Base-by-base conservation (phyloP, 2,797 vertebrate species). In the Chaetodon trifasciatus region DNA sequence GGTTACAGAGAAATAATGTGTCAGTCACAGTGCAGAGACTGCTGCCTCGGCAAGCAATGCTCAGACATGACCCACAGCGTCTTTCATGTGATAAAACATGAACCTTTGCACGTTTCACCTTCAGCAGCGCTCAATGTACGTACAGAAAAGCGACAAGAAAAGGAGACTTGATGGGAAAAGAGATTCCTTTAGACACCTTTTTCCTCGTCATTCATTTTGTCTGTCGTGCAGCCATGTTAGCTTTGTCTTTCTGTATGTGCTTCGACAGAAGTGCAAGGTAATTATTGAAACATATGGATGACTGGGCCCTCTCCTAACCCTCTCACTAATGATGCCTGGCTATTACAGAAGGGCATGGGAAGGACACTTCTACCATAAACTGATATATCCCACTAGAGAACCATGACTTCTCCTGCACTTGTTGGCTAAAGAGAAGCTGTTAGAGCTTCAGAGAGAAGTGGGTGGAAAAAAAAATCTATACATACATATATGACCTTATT, bases 1-100 rank as follows among this genome's bases (percentile, higher is more conserved):
- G 73, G 81, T 84, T 91, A 90, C 67, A 85, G 90, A 91, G 94
- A 97, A 97, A 96, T 94, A 92, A 95, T 85, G 88, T 97, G 96
- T 95, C 95, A 95, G 88, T 96, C 96, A 96, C 58, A 63, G 62
- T 44, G 68, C 57, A 88, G 81, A 84, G 92, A 68, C 86, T 92
- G 82, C 85, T 87, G 92, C 84, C 68, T 88, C 83, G 74, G 86
- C 67, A 91, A 77, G 37, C 24, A 35, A 66, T 81, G 64, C 82
- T 82, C 70, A 83, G 66, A 64, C 63, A 39, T 88, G 87, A 90
- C 88, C 85, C 70, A 28, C 61, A 60, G 75, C 70, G 82, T 76
- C 52, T 63, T 78, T 44, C 28, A 47, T 65, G 50, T 76, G 76
- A 89, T 85, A 86, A 88, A 87, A 79, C 68, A 74, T 57, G 2